Evolutionary conservation across 2,113 vertebrate species (phyloP).

Genomic region (Takifugu bimaculatus): DNA sequence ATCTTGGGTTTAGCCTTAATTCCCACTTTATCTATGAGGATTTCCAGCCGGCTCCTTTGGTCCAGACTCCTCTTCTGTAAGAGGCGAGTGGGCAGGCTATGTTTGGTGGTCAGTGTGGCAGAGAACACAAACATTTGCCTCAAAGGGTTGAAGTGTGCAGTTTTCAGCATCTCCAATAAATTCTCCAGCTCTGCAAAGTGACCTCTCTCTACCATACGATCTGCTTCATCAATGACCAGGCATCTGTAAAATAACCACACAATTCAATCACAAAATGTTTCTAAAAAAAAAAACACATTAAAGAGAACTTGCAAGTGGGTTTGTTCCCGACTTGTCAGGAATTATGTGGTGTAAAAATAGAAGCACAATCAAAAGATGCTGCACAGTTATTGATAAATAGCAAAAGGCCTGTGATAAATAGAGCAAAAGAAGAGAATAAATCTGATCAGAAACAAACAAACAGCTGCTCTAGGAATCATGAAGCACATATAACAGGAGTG

Average conservation of each 20-base stretch:
- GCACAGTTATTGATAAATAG: too few relatives aligned
- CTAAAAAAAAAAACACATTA: too few relatives aligned
- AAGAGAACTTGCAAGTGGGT: too few relatives aligned
- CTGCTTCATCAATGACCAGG: constrained; percentile 95
- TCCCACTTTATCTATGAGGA: constrained; percentile 89
- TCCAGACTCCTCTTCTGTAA: constrained; percentile 86
- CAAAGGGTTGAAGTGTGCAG: constrained; percentile 81
- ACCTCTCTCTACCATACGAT: constrained; percentile 94
- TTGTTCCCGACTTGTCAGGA: too few relatives aligned
- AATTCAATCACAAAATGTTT: neutral
- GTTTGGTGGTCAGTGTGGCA: constrained; percentile 89
- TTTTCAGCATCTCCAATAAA: constrained; percentile 88
- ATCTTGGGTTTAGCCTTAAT: constrained; percentile 90
- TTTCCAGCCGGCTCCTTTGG: constrained; percentile 81
- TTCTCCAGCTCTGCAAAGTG: constrained; percentile 92
- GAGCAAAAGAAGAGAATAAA: too few relatives aligned
- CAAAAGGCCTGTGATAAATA: too few relatives aligned
- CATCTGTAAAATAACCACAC: constrained; percentile 73
- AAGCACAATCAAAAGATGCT: too few relatives aligned
- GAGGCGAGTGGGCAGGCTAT: constrained; percentile 80
- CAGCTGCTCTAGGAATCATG: neutral
- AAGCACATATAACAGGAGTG: neutral
- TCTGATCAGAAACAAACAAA: too few relatives aligned
- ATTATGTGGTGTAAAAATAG: too few relatives aligned
- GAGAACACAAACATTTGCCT: constrained; percentile 96